phyloP scores from a whole-genome alignment of 1,140 invertebrate genomes.

The Penaeus japonicus region DNA sequence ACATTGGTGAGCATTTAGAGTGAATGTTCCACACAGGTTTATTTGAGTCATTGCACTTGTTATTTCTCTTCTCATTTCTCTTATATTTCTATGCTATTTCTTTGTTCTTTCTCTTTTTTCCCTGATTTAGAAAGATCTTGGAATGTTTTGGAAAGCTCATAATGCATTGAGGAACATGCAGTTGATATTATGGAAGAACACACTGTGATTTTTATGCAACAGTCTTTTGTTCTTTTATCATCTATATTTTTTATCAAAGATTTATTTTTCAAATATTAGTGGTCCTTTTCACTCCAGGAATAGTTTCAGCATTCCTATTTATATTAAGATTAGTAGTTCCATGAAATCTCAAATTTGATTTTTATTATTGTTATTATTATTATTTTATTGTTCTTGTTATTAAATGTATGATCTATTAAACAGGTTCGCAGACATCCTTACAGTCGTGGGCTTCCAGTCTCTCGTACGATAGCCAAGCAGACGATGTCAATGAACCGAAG shows the following conservation, averaged over 20 bases:
- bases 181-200: too few species aligned
- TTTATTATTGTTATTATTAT: not conserved
- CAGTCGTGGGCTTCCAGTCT: slow-evolving; percentile 78
- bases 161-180: too few species aligned
- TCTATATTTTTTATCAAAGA: too few species aligned
- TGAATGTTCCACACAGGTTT: too few species aligned
- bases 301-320: too few species aligned
- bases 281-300: too few species aligned
- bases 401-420: slow-evolving; percentile 50
- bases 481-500: slow-evolving; percentile 54
- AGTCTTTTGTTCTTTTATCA: too few species aligned
- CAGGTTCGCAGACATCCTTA: slow-evolving; percentile 74
- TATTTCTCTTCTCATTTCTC: not conserved
- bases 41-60: not conserved
- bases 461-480: slow-evolving; percentile 74
- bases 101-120: not conserved
- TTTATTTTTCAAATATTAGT: too few species aligned
- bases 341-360: not conserved
- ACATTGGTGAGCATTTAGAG: too few species aligned
- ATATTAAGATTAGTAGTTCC: too few species aligned
- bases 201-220: too few species aligned
- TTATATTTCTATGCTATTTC: not conserved
- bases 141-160: too few species aligned
- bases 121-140: not conserved
- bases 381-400: not conserved